Conservation (phyloP, 2,888 invertebrate species). For the Tetranychus piercei region DNA sequence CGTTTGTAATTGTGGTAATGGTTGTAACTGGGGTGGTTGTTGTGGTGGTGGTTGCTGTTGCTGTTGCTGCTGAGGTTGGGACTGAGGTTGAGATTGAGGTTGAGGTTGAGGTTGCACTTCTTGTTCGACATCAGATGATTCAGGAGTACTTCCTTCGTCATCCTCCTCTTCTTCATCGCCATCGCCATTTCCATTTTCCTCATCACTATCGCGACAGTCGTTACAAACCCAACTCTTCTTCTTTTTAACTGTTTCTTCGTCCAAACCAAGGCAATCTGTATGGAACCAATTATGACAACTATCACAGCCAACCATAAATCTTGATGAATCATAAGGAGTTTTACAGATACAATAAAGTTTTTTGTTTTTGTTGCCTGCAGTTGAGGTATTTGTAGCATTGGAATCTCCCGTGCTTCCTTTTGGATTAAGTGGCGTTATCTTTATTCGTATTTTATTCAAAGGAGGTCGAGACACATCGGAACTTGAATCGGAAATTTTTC, state of each 20-base stretch:
- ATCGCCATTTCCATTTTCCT: not conserved
- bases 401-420: slow-evolving; percentile 17
- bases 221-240: slow-evolving; percentile 58
- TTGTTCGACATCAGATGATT: not conserved
- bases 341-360: slow-evolving; percentile 66
- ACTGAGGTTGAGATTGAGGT: not conserved
- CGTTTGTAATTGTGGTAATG: not conserved
- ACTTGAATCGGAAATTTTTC: slow-evolving; percentile 10
- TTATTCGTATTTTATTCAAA: slow-evolving; percentile 23
- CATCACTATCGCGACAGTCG: slow-evolving; percentile 5
- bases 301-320: slow-evolving; percentile 94
- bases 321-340: slow-evolving; percentile 83
- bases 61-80: not conserved
- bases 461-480: slow-evolving; percentile 13
- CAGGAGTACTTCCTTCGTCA: slow-evolving; percentile 4
- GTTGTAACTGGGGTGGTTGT: not conserved
- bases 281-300: slow-evolving; percentile 97
- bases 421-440: slow-evolving; percentile 21
- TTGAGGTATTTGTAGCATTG: not conserved
- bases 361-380: slow-evolving; percentile 22
- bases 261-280: slow-evolving; percentile 82
- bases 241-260: slow-evolving; percentile 70
- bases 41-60: not conserved
- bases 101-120: not conserved
- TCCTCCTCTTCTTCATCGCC: slow-evolving; percentile 3